A percentile compares a stretch with the other conserved stretches of the same genome.
These are phyloP conservation scores for Ascaphus truei DNA, from an alignment of 2,113 vertebrate species.

Conservation along the genomic window DNA sequence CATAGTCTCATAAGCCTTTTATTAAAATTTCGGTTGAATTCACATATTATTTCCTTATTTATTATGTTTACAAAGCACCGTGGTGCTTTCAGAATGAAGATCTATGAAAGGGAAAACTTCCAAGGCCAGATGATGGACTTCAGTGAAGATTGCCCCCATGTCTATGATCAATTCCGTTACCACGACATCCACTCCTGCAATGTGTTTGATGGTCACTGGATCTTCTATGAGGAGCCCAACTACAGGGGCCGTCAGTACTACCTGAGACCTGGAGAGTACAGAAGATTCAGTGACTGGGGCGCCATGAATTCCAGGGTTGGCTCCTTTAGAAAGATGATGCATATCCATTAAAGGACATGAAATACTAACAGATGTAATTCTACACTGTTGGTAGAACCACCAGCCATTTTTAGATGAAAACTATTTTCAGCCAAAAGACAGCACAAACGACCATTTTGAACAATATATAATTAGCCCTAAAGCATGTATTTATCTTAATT, in stretches of 20 bases:
- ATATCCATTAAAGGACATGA: slow-evolving; percentile 44
- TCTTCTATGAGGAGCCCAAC: slow-evolving; percentile 73
- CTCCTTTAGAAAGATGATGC: slow-evolving; percentile 52
- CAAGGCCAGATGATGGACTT: no score
- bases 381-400: no score
- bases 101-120: slow-evolving; percentile 38
- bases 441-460: no score
- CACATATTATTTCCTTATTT: not conserved
- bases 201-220: slow-evolving; percentile 69
- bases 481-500: no score
- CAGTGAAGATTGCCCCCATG: no score
- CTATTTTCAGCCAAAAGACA: no score
- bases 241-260: slow-evolving; percentile 68
- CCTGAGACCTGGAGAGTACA: slow-evolving; percentile 65
- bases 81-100: not conserved
- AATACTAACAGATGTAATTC: no score
- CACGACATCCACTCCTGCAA: slow-evolving; percentile 62
- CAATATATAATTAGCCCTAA: no score
- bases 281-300: slow-evolving; percentile 67
- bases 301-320: slow-evolving; percentile 59
- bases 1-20: no score
- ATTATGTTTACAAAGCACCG: not conserved
- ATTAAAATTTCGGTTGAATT: not conserved
- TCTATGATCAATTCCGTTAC: no score
- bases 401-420: no score